Percentiles rank a stretch among this genome's conserved stretches.
phyloP scores from a whole-genome alignment of 1,140 invertebrate genomes.

The Cyphomyrmex costatus region DNA sequence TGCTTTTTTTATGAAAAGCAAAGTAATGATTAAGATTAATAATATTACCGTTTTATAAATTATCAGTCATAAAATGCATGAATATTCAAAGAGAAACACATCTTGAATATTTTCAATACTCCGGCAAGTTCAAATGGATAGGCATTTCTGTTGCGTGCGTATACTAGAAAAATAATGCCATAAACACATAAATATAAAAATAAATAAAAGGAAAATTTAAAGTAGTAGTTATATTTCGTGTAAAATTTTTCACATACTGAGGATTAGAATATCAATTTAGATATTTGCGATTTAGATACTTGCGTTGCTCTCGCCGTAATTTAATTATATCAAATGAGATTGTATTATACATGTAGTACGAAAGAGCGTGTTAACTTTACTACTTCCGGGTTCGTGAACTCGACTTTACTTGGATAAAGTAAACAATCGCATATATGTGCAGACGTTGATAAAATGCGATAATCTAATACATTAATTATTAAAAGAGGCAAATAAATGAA shows the following conservation, averaged over 20 bases:
- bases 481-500: background rate
- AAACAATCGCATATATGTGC: background rate
- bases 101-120: too few relatives aligned
- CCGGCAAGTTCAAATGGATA: too few relatives aligned
- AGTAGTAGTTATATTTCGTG: background rate
- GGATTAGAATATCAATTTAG: background rate
- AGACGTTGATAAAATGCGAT: background rate
- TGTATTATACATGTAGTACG: background rate
- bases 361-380: slow-evolving; percentile 22
- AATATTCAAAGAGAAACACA: too few relatives aligned
- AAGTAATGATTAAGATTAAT: too few relatives aligned
- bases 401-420: background rate
- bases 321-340: background rate
- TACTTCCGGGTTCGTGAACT: slow-evolving; percentile 54
- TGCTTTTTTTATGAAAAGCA: too few relatives aligned
- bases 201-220: background rate
- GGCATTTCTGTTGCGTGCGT: too few relatives aligned
- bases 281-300: background rate
- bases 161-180: too few relatives aligned
- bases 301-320: background rate
- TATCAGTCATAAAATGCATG: too few relatives aligned
- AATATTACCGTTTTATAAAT: too few relatives aligned
- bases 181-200: background rate
- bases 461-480: background rate
- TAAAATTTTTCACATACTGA: background rate